These are phyloP conservation scores for Drosophila acutilabella DNA, from an alignment of 2,888 invertebrate species.

Conservation along the genomic window DNA sequence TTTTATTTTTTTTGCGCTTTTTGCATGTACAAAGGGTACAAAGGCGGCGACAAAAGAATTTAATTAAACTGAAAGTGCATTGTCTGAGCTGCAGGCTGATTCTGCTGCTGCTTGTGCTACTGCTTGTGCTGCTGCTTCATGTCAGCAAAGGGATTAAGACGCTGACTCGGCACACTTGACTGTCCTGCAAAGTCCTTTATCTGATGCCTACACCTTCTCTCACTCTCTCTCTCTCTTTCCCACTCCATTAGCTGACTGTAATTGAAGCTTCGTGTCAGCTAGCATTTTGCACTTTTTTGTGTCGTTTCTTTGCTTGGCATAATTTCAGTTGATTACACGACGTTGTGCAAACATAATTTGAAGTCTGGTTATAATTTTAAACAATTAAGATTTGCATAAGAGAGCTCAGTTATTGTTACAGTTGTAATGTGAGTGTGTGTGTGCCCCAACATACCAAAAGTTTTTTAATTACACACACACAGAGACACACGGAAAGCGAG, in stretches of 20 bases:
- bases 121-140: conserved; percentile 13
- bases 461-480: conserved; percentile 69
- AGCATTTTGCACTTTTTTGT: conserved; percentile 15
- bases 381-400: conserved; percentile 73
- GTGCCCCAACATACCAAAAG: conserved; percentile 60
- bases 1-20: conserved; percentile 11
- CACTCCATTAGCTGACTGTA: conserved; percentile 18
- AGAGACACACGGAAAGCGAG: conserved; percentile 1
- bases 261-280: conserved; percentile 37
- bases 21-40: conserved; percentile 61
- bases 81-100: conserved; percentile 42
- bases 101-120: neutral
- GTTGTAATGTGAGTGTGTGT: conserved; percentile 44
- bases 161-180: conserved; percentile 34
- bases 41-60: conserved; percentile 72
- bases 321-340: conserved; percentile 54
- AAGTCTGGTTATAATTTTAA: conserved; percentile 57
- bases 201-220: conserved; percentile 14
- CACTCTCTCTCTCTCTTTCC: neutral
- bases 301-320: conserved; percentile 5
- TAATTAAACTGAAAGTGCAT: conserved; percentile 68
- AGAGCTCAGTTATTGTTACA: conserved; percentile 55
- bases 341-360: conserved; percentile 68
- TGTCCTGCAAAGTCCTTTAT: conserved; percentile 38
- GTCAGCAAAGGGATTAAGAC: conserved; percentile 71